Percentiles rank a stretch among this genome's conserved stretches.
Conservation (phyloP, 2,888 invertebrate species). For the Monopis laevigella region DNA sequence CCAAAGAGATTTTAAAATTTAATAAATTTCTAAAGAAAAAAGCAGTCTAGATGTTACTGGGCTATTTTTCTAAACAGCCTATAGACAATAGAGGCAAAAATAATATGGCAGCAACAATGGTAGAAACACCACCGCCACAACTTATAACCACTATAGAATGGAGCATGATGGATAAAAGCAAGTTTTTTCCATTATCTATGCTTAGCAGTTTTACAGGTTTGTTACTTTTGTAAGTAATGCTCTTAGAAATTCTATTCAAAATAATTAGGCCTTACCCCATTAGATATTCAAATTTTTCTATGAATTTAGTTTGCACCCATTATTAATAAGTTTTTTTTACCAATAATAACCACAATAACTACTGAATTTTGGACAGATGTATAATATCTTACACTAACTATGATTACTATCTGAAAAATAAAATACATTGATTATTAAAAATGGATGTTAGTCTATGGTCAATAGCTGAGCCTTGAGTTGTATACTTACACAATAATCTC, state of each 20-base stretch:
- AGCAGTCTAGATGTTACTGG: constrained; percentile 4
- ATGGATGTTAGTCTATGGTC: no score
- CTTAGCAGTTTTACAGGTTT: constrained; percentile 84
- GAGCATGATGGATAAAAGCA: constrained; percentile 97
- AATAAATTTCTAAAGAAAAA: background rate
- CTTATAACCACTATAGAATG: constrained; percentile 91
- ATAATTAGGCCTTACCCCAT: no score
- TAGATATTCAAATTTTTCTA: no score
- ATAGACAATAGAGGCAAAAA: constrained; percentile 3
- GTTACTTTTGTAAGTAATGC: constrained; percentile 34
- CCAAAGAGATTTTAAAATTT: constrained; percentile 3
- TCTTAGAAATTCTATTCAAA: background rate
- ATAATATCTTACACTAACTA: no score
- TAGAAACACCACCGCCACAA: constrained; percentile 65
- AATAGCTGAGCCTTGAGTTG: no score
- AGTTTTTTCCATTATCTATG: constrained; percentile 93
- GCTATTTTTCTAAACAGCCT: background rate
- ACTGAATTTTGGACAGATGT: no score
- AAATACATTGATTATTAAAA: no score
- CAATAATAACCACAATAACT: no score
- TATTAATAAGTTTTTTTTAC: no score
- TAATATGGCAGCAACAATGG: constrained; percentile 56
- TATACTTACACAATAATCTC: no score
- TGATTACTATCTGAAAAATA: no score
- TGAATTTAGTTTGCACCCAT: no score